A percentile compares a stretch with the other conserved stretches of the same genome.
phyloP scores from a whole-genome alignment of 2,888 invertebrate genomes.

The Mesorhabditis belari region DNA sequence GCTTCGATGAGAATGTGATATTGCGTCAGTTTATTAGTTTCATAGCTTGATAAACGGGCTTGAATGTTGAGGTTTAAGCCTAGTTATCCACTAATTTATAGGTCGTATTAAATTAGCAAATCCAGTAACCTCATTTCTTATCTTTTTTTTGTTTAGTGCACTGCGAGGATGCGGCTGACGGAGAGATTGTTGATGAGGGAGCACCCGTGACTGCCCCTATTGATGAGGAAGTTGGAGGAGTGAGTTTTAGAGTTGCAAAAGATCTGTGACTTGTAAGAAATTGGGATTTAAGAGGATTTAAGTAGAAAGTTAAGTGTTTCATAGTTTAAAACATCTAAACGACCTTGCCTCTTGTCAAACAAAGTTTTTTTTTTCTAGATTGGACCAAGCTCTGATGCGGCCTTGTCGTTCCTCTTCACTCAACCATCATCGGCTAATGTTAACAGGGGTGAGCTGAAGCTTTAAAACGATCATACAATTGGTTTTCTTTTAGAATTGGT shows the following conservation, averaged over 20 bases:
- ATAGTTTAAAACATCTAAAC: slow-evolving; percentile 13
- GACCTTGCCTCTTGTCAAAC: background rate
- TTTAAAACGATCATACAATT: background rate
- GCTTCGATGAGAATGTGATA: no score
- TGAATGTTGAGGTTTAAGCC: no score
- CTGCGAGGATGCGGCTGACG: slow-evolving; percentile 38
- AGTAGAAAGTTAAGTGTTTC: no score
- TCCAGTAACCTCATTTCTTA: no score
- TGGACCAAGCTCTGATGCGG: slow-evolving; percentile 78
- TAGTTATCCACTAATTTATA: no score
- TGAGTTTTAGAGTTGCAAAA: no score
- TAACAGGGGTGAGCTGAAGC: slow-evolving; percentile 60
- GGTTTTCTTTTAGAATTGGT: slow-evolving; percentile 67
- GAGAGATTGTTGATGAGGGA: slow-evolving; percentile 41
- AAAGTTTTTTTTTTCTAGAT: slow-evolving; percentile 33
- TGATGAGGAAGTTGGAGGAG: slow-evolving; percentile 55
- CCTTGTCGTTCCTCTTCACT: slow-evolving; percentile 78
- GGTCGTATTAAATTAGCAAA: no score
- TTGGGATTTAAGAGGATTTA: no score
- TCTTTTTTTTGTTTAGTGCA: no score
- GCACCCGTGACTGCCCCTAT: slow-evolving; percentile 21
- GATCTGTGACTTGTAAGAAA: no score
- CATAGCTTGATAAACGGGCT: no score
- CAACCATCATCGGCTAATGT: slow-evolving; percentile 52
- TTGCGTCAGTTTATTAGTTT: no score